Evolutionary conservation across 2,113 vertebrate genomes (phyloP).

Genomic region (Lynx canadensis): DNA sequence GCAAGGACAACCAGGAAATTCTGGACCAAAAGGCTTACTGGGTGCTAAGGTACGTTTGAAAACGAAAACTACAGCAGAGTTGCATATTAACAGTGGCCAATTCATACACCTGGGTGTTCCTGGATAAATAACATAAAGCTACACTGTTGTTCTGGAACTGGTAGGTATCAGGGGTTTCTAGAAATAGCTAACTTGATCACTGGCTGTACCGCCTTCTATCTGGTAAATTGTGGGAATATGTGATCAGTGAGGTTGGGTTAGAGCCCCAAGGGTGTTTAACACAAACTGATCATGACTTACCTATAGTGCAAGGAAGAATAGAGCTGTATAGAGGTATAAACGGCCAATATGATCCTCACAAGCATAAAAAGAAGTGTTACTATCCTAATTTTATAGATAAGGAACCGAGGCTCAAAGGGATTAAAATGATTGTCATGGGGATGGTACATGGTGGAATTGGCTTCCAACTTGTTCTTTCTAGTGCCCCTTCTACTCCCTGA

Average conservation of each 20-base stretch:
- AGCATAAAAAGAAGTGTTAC: not conserved
- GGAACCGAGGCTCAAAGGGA: not conserved
- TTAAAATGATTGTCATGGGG: not conserved
- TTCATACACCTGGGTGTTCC: not conserved
- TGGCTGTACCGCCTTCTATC: not conserved
- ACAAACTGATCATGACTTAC: not conserved
- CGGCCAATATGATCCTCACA: not conserved
- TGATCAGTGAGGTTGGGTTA: not conserved
- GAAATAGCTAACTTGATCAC: not conserved
- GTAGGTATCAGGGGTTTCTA: not conserved
- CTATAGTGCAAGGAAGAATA: not conserved
- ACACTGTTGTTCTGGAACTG: not conserved
- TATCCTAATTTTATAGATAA: not conserved
- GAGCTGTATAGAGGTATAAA: not conserved
- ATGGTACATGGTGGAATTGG: not conserved
- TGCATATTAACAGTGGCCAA: not conserved
- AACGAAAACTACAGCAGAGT: not conserved
- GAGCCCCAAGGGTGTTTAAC: not conserved
- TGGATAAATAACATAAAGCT: not conserved
- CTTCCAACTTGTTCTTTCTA: not conserved
- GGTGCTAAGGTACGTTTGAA: conserved; percentile 78
- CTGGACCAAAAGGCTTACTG: conserved; percentile 75
- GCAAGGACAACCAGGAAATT: conserved; percentile 77
- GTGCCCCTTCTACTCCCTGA: not conserved
- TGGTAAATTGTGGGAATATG: not conserved